phyloP scores from a whole-genome alignment of 1,140 invertebrate species.

The Saccostrea echinata region DNA sequence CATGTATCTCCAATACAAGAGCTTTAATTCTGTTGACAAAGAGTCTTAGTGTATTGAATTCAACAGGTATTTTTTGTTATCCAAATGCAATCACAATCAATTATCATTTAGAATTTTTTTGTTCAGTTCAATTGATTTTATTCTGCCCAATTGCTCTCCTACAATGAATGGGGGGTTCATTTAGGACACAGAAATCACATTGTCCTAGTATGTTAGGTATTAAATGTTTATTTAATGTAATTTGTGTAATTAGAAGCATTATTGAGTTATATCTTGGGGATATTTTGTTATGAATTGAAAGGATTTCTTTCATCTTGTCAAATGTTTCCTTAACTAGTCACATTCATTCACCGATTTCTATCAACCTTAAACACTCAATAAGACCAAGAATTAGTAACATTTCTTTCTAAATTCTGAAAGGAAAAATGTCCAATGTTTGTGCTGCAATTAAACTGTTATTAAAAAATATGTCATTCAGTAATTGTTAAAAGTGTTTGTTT shows the following conservation, averaged over 20 bases:
- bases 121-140: conserved; percentile 17
- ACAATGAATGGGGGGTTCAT: conserved; percentile 2
- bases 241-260: neutral
- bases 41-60: conserved; percentile 32
- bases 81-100: conserved; percentile 28
- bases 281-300: neutral
- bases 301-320: neutral
- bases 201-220: neutral
- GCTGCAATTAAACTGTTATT: too few relatives aligned
- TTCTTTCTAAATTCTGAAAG: neutral
- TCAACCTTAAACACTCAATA: neutral
- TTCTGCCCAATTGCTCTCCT: conserved; percentile 9
- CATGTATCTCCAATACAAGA: conserved; percentile 18
- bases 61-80: conserved; percentile 23
- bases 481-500: too few relatives aligned
- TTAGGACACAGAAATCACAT: conserved; percentile 13
- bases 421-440: neutral
- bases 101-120: conserved; percentile 37
- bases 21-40: conserved; percentile 37
- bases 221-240: neutral
- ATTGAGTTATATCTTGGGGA: neutral
- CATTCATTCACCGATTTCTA: neutral
- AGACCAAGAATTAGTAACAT: neutral
- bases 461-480: too few relatives aligned
- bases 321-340: neutral